These are phyloP conservation scores for Hippocampus abdominalis DNA, from an alignment of 2,113 vertebrate species.

Conservation along the genomic window DNA sequence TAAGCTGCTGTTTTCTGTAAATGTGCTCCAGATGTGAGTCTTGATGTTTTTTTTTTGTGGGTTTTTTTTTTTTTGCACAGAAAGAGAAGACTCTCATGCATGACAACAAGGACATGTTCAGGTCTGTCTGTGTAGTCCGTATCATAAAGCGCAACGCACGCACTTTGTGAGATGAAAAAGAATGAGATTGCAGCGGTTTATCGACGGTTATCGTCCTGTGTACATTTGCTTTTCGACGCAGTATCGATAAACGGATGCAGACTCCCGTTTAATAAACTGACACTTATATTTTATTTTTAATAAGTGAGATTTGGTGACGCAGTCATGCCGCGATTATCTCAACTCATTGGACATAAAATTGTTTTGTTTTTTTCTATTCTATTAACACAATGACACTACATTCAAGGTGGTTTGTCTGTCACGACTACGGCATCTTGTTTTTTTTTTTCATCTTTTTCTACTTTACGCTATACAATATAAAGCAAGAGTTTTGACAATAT, in stretches of 20 bases:
- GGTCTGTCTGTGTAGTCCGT: slow-evolving; percentile 56
- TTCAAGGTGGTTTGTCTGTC: slow-evolving; percentile 2
- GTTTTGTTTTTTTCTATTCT: slow-evolving; percentile 5
- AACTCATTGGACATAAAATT: slow-evolving; percentile 5
- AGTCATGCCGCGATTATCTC: neutral
- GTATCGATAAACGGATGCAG: neutral
- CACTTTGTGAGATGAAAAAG: slow-evolving; percentile 34
- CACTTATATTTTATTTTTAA: neutral
- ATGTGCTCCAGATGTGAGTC: slow-evolving; percentile 77
- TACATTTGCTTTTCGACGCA: neutral
- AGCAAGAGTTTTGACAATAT: slow-evolving; percentile 41
- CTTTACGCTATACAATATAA: slow-evolving; percentile 19
- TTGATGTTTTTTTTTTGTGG: slow-evolving; percentile 35
- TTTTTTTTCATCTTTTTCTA: too few species aligned
- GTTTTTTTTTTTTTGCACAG: slow-evolving; percentile 82
- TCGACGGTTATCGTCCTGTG: neutral
- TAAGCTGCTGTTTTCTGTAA: slow-evolving; percentile 75
- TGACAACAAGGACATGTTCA: slow-evolving; percentile 56
- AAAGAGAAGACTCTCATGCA: slow-evolving; percentile 67
- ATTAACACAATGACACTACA: slow-evolving; percentile 49
- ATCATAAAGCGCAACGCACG: neutral
- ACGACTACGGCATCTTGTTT: too few species aligned
- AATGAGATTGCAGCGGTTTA: neutral
- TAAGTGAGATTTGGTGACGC: neutral
- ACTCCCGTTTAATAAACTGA: neutral